Conservation (phyloP, 1,140 invertebrate species). For the Formica selysi region DNA sequence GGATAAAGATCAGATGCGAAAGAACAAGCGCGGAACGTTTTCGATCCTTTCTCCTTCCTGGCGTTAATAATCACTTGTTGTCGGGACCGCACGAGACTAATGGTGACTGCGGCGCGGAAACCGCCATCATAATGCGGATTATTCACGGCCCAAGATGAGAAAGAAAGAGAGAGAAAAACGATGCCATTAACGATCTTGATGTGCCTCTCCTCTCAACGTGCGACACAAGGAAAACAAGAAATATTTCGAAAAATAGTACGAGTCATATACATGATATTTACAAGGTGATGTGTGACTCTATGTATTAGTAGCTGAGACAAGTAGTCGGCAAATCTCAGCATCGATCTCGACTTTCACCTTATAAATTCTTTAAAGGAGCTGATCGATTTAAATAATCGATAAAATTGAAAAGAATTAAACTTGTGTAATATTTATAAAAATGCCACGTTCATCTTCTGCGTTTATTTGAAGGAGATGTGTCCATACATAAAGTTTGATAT, state of each 20-base stretch:
- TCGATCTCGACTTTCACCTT: too few species aligned
- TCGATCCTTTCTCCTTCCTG: conserved; percentile 20
- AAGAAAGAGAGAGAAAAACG: conserved; percentile 67
- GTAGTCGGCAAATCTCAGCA: too few species aligned
- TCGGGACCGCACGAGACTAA: conserved; percentile 43
- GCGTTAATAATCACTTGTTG: conserved; percentile 57
- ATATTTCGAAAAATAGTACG: conserved; percentile 55
- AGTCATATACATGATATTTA: background rate
- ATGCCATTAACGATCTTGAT: conserved; percentile 68
- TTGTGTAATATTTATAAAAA: too few species aligned
- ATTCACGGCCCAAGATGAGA: conserved; percentile 64
- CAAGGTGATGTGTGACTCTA: too few species aligned
- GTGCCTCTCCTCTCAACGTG: conserved; percentile 20
- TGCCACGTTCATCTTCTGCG: too few species aligned
- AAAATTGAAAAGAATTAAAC: too few species aligned
- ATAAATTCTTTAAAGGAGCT: too few species aligned
- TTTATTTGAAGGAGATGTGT: too few species aligned
- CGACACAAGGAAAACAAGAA: conserved; percentile 58
- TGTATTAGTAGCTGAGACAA: too few species aligned
- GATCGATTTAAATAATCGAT: too few species aligned
- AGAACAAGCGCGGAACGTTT: background rate
- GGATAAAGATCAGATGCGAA: background rate
- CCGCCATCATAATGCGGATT: conserved; percentile 69
- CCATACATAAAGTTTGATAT: too few species aligned
- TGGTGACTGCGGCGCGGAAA: conserved; percentile 54